Conservation (phyloP, 2,797 vertebrate genomes). For the Oceanodroma leucorhoa region DNA sequence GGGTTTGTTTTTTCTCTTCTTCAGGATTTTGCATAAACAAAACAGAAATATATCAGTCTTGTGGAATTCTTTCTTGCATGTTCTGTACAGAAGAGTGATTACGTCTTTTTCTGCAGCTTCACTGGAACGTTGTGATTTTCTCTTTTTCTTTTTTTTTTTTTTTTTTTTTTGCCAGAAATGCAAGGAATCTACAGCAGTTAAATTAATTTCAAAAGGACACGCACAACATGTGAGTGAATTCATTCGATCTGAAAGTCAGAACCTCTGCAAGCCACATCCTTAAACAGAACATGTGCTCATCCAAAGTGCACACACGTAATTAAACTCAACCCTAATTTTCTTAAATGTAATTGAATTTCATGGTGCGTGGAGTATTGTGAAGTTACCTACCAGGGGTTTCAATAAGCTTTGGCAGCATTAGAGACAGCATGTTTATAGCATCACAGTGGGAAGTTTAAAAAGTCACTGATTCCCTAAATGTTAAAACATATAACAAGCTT, state of each 20-base stretch:
- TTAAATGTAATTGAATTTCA: constrained; percentile 55
- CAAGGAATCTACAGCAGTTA: not conserved
- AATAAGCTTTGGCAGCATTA: constrained; percentile 8
- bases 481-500: not conserved
- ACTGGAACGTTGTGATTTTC: not conserved
- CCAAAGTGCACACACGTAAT: constrained; percentile 24
- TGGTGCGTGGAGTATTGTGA: not conserved
- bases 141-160: not conserved
- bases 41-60: not conserved
- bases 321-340: constrained; percentile 44
- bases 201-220: not conserved
- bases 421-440: not conserved
- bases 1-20: not conserved
- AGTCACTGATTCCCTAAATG: constrained; percentile 6
- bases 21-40: not conserved
- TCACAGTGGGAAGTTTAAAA: constrained; percentile 20
- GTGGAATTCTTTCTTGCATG: not conserved
- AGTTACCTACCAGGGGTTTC: constrained; percentile 6
- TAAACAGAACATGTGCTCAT: not conserved
- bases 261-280: not conserved
- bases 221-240: not conserved
- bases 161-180: not conserved
- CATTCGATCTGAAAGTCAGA: not conserved
- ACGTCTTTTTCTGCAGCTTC: not conserved
- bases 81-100: not conserved